Conservation (phyloP, 1,140 invertebrate species). For the Xylocopa sonorina region DNA sequence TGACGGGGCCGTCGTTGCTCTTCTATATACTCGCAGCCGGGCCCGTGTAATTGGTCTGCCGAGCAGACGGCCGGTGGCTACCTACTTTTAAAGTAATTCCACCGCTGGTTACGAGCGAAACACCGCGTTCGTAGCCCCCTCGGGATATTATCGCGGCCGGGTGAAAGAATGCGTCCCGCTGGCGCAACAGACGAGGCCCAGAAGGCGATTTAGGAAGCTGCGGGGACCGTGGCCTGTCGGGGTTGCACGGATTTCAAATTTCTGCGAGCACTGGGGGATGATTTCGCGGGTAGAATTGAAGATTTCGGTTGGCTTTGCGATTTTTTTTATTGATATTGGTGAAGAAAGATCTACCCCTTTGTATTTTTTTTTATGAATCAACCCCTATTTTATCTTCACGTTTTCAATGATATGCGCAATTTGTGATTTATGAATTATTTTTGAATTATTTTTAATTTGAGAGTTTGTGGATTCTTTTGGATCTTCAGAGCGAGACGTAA, state of each 20-base stretch:
- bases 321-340: no score
- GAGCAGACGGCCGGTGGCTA: conserved; percentile 58
- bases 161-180: conserved; percentile 55
- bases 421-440: no score
- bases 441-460: no score
- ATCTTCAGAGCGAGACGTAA: no score
- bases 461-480: no score
- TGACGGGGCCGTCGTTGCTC: conserved; percentile 56
- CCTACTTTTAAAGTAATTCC: conserved; percentile 74
- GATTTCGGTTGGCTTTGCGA: no score
- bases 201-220: conserved; percentile 28
- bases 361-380: no score
- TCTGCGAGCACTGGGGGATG: background rate
- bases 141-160: conserved; percentile 60
- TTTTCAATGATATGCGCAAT: no score
- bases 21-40: conserved; percentile 73
- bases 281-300: background rate
- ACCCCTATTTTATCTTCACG: no score
- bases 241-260: background rate
- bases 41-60: conserved; percentile 66
- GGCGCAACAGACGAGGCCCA: conserved; percentile 38
- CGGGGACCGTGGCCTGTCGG: background rate
- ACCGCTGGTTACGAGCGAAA: conserved; percentile 64
- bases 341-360: no score
- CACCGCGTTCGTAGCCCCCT: conserved; percentile 36